Evolutionary conservation across 2,113 vertebrate species (phyloP).

Genomic region (Micronycteris hirsuta): DNA sequence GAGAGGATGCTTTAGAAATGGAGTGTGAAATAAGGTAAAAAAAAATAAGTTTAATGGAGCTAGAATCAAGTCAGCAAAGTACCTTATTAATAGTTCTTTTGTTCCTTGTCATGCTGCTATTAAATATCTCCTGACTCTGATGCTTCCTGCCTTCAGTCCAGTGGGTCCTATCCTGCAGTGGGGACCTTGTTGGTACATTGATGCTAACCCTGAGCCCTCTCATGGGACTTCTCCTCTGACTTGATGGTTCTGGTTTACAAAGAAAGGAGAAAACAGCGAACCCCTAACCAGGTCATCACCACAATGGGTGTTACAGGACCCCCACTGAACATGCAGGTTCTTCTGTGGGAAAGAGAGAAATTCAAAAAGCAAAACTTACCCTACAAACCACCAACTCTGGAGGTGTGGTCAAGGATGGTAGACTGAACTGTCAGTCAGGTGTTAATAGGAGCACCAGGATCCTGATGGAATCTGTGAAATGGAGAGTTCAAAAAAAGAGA

Average conservation of each 20-base stretch:
- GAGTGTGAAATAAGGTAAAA: constrained; percentile 83
- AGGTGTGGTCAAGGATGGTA: not conserved
- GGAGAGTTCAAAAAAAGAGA: not conserved
- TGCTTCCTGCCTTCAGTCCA: constrained; percentile 2
- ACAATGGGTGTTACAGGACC: rapidly evolving
- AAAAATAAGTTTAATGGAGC: constrained; percentile 76
- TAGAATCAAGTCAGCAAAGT: constrained; percentile 75
- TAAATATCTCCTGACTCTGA: constrained; percentile 63
- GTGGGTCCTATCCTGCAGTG: not conserved
- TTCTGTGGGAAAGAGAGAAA: not conserved
- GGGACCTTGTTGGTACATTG: not conserved
- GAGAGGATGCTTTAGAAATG: constrained; percentile 75
- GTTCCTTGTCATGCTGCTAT: constrained; percentile 64
- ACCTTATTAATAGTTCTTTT: constrained; percentile 76
- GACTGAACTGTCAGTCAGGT: not conserved
- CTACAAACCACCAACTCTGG: not conserved
- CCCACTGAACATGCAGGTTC: not conserved
- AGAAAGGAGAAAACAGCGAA: not conserved
- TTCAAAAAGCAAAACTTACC: not conserved
- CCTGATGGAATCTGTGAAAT: not conserved
- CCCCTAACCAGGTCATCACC: not conserved
- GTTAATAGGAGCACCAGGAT: not conserved
- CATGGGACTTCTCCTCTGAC: not conserved
- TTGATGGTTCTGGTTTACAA: not conserved
- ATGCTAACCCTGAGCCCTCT: not conserved